Conservation (phyloP, 1,140 invertebrate species). For the Chironomus striatipennis region DNA sequence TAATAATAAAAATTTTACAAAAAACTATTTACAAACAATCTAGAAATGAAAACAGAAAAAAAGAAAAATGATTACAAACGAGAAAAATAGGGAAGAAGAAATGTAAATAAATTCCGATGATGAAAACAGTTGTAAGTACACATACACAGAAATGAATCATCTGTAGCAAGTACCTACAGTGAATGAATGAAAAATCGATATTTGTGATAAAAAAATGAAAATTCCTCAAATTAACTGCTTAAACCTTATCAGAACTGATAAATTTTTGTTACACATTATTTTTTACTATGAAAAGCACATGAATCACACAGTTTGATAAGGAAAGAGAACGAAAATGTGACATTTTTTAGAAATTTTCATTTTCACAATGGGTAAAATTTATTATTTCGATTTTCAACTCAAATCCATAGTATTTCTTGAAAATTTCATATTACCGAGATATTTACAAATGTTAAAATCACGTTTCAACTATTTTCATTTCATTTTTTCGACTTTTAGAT, state of each 20-base stretch:
- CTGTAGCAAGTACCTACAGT: neutral
- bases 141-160: neutral
- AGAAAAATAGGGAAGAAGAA: neutral
- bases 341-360: neutral
- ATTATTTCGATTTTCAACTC: neutral
- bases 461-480: neutral
- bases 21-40: conserved; percentile 14
- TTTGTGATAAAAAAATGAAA: conserved; percentile 6
- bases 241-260: conserved; percentile 1
- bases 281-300: neutral
- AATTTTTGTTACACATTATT: neutral
- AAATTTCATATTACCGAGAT: neutral
- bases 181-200: conserved; percentile 13
- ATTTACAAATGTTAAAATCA: neutral
- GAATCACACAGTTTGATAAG: neutral
- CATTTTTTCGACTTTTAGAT: neutral
- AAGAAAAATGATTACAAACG: neutral
- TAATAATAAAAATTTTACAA: neutral
- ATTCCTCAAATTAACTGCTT: neutral
- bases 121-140: neutral
- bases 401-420: conserved; percentile 11
- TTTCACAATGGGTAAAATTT: neutral
- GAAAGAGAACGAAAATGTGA: neutral
- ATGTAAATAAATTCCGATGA: neutral
- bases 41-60: neutral